Conservation (phyloP, 1,140 invertebrate genomes). For the Sitophilus oryzae region DNA sequence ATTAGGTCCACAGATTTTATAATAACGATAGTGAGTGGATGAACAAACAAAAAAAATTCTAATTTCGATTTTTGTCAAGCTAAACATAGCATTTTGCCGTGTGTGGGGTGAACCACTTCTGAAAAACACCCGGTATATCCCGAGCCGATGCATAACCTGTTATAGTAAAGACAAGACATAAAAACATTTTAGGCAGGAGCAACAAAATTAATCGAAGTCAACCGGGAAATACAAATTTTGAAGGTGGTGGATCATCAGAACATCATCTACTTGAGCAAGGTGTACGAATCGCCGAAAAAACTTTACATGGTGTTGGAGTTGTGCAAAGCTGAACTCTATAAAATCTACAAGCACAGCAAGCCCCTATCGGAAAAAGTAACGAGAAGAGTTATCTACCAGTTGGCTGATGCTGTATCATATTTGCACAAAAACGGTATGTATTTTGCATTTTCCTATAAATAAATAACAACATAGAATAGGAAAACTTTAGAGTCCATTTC, state of each 20-base stretch:
- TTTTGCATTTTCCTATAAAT: too few species aligned
- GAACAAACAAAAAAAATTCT: too few species aligned
- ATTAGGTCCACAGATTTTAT: too few species aligned
- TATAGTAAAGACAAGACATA: conserved; percentile 3
- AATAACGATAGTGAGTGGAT: too few species aligned
- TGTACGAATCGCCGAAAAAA: conserved; percentile 49
- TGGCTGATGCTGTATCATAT: conserved; percentile 49
- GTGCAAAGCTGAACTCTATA: conserved; percentile 47
- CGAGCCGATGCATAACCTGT: too few species aligned
- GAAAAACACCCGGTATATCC: too few species aligned
- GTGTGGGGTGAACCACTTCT: too few species aligned
- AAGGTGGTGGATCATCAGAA: conserved; percentile 51
- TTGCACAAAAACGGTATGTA: conserved; percentile 54
- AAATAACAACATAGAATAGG: too few species aligned
- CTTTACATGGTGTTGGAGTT: conserved; percentile 49
- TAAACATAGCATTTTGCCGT: too few species aligned
- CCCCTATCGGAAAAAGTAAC: conserved; percentile 45
- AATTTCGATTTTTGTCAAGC: too few species aligned
- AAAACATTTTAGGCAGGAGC: conserved; percentile 12
- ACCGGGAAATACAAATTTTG: conserved; percentile 51
- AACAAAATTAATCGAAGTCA: conserved; percentile 43
- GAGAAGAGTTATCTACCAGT: conserved; percentile 45
- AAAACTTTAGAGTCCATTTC: too few species aligned
- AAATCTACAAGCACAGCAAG: conserved; percentile 40
- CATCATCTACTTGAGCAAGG: conserved; percentile 50